Conservation (phyloP, 2,888 invertebrate species). For the Ypsolopha scabrella region DNA sequence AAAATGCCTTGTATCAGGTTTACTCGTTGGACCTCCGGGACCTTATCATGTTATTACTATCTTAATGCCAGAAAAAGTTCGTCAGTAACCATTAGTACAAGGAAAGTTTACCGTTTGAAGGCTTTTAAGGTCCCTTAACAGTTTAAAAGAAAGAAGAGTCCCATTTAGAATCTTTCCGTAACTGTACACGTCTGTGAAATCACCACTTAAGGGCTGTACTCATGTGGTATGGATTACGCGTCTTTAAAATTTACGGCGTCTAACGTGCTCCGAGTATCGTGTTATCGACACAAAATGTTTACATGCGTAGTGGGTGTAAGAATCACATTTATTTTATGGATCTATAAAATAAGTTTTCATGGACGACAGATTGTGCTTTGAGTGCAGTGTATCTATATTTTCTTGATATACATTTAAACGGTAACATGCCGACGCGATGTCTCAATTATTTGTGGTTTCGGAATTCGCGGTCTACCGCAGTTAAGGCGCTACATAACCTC, state of each 20-base stretch:
- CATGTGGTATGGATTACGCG: constrained; percentile 38
- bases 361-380: not conserved
- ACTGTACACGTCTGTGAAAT: constrained; percentile 29
- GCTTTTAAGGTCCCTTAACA: constrained; percentile 24
- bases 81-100: constrained; percentile 28
- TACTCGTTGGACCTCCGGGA: not conserved
- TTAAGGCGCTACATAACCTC: constrained; percentile 8
- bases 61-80: constrained; percentile 30
- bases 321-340: not conserved
- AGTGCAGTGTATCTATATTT: not conserved
- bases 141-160: constrained; percentile 20
- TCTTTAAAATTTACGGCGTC: constrained; percentile 36
- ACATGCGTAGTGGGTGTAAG: not conserved
- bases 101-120: constrained; percentile 23
- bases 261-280: constrained; percentile 19
- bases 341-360: not conserved
- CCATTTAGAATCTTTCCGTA: constrained; percentile 27
- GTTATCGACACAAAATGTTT: constrained; percentile 22
- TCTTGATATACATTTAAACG: not conserved
- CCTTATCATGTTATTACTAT: constrained; percentile 15
- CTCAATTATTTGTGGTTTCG: constrained; percentile 31
- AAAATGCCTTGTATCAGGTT: no score
- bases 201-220: constrained; percentile 41
- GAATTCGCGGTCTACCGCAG: constrained; percentile 13
- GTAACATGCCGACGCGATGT: constrained; percentile 16